Conservation (phyloP, 2,888 invertebrate species). For the Dryobota labecula region DNA sequence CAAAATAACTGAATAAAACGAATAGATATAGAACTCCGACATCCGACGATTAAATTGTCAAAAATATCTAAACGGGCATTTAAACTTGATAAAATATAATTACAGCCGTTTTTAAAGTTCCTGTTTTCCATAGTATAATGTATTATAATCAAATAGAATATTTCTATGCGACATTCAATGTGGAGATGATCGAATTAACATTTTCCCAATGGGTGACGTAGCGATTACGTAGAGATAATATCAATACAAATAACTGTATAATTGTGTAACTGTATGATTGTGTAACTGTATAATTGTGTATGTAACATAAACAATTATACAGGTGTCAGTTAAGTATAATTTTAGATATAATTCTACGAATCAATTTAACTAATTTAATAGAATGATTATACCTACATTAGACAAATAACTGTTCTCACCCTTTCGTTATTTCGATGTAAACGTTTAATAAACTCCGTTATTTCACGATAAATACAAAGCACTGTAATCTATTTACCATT, state of each 20-base stretch:
- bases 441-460: too few relatives aligned
- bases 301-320: constrained; percentile 12
- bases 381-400: too few relatives aligned
- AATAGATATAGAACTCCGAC: constrained; percentile 11
- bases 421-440: too few relatives aligned
- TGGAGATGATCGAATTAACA: constrained; percentile 45
- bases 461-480: too few relatives aligned
- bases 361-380: not conserved
- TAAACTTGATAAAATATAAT: constrained; percentile 26
- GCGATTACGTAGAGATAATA: constrained; percentile 28
- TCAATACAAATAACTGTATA: constrained; percentile 33
- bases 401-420: too few relatives aligned
- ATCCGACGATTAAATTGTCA: constrained; percentile 32
- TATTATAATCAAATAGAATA: constrained; percentile 43
- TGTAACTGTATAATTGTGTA: too few relatives aligned
- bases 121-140: constrained; percentile 59
- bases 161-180: constrained; percentile 40
- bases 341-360: not conserved
- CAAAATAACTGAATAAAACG: constrained; percentile 19
- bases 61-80: constrained; percentile 36
- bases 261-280: too few relatives aligned
- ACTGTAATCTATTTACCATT: too few relatives aligned
- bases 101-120: constrained; percentile 36
- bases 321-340: constrained; percentile 28
- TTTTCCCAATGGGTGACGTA: constrained; percentile 58